These are phyloP conservation scores for Haplochromis burtoni DNA, from an alignment of 2,113 vertebrate species.

Conservation along the genomic window DNA sequence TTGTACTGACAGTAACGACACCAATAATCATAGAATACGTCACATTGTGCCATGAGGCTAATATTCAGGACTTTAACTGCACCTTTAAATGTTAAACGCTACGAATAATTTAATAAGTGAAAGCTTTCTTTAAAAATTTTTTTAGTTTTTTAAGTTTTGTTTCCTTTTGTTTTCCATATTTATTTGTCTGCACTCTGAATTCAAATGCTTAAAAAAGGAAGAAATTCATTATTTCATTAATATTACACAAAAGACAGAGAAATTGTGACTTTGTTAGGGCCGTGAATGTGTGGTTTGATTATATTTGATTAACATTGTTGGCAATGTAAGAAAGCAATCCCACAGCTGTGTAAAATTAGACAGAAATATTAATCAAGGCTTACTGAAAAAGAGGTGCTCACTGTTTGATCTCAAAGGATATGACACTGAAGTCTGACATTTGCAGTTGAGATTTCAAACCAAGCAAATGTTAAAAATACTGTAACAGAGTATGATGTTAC, in stretches of 20 bases:
- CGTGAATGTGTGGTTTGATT: neutral
- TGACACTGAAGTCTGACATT: neutral
- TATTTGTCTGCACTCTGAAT: neutral
- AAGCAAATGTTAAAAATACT: neutral
- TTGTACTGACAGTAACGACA: neutral
- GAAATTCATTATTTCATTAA: neutral
- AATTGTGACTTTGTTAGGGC: neutral
- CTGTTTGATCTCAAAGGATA: neutral
- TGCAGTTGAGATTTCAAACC: neutral
- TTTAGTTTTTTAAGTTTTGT: neutral
- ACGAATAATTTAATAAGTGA: neutral
- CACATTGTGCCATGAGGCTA: neutral
- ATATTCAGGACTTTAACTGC: neutral
- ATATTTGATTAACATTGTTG: neutral
- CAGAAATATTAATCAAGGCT: neutral
- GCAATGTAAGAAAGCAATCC: neutral
- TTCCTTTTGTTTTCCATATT: neutral
- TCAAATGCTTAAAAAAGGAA: neutral
- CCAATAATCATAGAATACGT: neutral
- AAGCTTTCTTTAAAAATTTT: accelerated
- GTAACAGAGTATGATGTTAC: neutral
- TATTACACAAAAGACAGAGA: neutral
- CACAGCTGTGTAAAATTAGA: neutral
- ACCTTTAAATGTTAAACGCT: neutral
- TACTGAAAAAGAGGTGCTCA: neutral